Evolutionary conservation across 2,888 invertebrate species (phyloP).

Genomic region (Cephalotes varians): DNA sequence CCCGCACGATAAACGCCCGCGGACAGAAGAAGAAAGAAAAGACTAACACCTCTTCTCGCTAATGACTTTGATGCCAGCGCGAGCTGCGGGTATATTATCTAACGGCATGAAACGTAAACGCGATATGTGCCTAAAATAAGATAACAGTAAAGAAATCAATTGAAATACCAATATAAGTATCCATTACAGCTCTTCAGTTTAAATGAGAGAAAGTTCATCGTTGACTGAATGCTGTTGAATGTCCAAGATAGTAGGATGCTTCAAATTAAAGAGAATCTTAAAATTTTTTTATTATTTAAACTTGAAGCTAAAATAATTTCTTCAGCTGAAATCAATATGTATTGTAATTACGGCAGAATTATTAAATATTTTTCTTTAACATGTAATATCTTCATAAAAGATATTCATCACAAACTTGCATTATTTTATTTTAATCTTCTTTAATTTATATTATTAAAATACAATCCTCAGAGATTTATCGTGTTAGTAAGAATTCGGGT

Average conservation of each 20-base stretch:
- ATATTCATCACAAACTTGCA: background rate
- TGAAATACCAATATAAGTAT: background rate
- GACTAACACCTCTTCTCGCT: slow-evolving; percentile 11
- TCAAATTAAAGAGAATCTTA: background rate
- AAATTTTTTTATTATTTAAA: background rate
- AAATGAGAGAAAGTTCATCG: background rate
- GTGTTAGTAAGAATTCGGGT: background rate
- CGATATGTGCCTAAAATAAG: slow-evolving; percentile 19
- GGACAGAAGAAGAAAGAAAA: background rate
- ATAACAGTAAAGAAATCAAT: background rate
- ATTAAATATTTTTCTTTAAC: background rate
- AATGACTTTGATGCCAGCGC: slow-evolving; percentile 11
- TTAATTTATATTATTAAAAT: background rate
- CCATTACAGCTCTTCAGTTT: background rate
- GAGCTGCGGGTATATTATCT: slow-evolving; percentile 32
- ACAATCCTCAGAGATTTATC: background rate
- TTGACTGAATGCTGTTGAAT: background rate
- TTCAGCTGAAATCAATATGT: background rate
- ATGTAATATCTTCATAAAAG: background rate
- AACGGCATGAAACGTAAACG: slow-evolving; percentile 17
- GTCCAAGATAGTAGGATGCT: background rate
- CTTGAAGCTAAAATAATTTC: background rate
- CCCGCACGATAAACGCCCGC: slow-evolving; percentile 26
- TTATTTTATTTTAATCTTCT: too few species aligned
- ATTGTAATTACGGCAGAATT: background rate